Evolutionary conservation across 2,113 vertebrate species (phyloP).

Genomic region (Lasiurus borealis): DNA sequence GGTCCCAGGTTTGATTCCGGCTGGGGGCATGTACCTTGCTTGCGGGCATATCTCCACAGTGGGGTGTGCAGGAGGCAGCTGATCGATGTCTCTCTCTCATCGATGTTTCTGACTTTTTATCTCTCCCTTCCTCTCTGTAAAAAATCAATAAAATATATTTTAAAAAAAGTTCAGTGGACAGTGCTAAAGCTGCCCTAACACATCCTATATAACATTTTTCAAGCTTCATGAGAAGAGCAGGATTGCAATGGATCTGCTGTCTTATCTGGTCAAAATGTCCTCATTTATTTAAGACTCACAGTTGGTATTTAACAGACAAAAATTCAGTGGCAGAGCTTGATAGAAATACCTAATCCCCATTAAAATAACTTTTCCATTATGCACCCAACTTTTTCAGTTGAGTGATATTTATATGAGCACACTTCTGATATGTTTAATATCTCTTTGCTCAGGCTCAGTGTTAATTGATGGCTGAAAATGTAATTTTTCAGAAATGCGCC

Average conservation of each 20-base stretch:
- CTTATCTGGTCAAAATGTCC: background rate
- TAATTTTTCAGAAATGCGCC: constrained; percentile 58
- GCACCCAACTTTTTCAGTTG: background rate
- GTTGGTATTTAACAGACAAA: background rate
- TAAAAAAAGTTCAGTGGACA: too few species aligned
- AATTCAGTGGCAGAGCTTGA: background rate
- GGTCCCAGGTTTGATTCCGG: too few species aligned
- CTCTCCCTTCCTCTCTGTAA: too few species aligned
- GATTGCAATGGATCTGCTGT: background rate
- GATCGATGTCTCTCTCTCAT: too few species aligned
- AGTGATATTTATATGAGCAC: constrained; percentile 37
- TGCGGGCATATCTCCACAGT: too few species aligned
- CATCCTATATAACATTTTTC: background rate
- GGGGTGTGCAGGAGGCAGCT: too few species aligned
- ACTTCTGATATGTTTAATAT: constrained; percentile 38
- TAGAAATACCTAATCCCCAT: background rate
- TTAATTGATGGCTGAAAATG: constrained; percentile 53
- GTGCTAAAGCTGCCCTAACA: background rate
- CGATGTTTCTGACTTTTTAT: too few species aligned
- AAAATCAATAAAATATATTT: too few species aligned
- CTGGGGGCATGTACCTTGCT: too few species aligned
- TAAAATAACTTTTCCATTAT: constrained; percentile 4
- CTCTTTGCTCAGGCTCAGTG: background rate
- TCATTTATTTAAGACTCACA: background rate
- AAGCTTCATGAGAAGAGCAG: background rate